Base-by-base conservation (phyloP, 1,140 invertebrate genomes). In the Hesperophylax magnus region DNA sequence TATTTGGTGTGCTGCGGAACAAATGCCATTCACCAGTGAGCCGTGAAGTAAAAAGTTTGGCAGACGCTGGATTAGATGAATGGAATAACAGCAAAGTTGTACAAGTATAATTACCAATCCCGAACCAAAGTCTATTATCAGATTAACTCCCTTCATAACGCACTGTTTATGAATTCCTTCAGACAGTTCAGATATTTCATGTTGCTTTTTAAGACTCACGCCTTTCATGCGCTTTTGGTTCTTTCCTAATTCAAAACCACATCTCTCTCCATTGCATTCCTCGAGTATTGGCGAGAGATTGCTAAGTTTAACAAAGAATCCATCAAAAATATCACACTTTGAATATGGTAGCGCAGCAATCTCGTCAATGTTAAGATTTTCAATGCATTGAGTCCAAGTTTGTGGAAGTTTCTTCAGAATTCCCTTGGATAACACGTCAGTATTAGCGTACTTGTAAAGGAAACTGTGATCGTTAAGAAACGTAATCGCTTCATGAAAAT, bases 41-140 rank as follows among this genome's bases (percentile, higher is more conserved):
- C n/a, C n/a, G n/a, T n/a, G n/a, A n/a, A n/a, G n/a, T 5, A 61
- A 3, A 2, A 61, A 61, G 15, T n/a, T 3, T n/a, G 17, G 3
- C n/a, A n/a, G 20, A 18, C 8, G 17, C 20, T 5, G 20, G 3
- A 2, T n/a, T 22, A 15, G 2, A 54, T 7, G 7, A 14, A 2
- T 1, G 7, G 2, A 2, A 7, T n/a, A 74, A 47, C 3, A 7
- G 14, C 47, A 74, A 74, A 74, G 22, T 74, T 15, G 20, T 61
- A 77, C n/a, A 15, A 77, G 71, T 76, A 65, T 65, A 75, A 47
- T 80, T 71, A 83, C 82, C 89, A 96, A 88, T 47, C 96, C 96
- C 56, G 94, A 92, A n/a, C 96, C 96, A 84, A 97, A 91, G 89
- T 97, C 96, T 7, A 97, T 88, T 60, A 96, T 90, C n/a, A 92